A percentile compares a stretch with the other conserved stretches of the same genome.
phyloP scores from a whole-genome alignment of 2,797 vertebrate genomes.

The Pterois miles region DNA sequence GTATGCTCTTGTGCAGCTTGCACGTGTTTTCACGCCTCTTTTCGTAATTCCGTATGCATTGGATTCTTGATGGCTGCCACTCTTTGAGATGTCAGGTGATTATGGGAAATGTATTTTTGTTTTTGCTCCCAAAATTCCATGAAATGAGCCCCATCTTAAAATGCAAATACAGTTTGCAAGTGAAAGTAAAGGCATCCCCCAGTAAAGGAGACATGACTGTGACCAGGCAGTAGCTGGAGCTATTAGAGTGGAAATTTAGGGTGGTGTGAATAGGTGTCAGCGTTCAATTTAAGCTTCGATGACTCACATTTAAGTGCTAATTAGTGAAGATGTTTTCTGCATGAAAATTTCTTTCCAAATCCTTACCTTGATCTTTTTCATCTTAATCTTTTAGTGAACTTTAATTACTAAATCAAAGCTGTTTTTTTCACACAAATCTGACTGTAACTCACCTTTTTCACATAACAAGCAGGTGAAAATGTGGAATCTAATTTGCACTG shows the following conservation, averaged over 20 bases:
- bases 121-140: slow-evolving; percentile 15
- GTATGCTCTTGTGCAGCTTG: not conserved
- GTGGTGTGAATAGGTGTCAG: slow-evolving; percentile 23
- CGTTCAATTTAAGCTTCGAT: slow-evolving; percentile 37
- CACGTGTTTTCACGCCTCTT: not conserved
- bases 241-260: slow-evolving; percentile 16
- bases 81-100: not conserved
- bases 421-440: not conserved
- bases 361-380: slow-evolving; percentile 13
- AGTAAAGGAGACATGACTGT: not conserved
- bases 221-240: not conserved
- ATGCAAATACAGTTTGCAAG: slow-evolving; percentile 20
- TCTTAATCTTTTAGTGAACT: slow-evolving; percentile 9
- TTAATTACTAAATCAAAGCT: not conserved
- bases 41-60: slow-evolving; percentile 23
- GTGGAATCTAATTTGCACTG: not conserved
- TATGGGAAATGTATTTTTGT: slow-evolving; percentile 9
- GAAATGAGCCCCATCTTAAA: slow-evolving; percentile 15
- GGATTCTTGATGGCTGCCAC: slow-evolving; percentile 21
- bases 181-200: not conserved
- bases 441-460: not conserved
- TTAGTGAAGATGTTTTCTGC: slow-evolving; percentile 41
- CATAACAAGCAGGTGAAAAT: slow-evolving; percentile 1
- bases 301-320: slow-evolving; percentile 44
- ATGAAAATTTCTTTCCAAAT: not conserved